Evolutionary conservation across 2,888 invertebrate genomes (phyloP), one percentile per base, ranked within the genome.

Genomic region (Cataglyphis livida): DNA sequence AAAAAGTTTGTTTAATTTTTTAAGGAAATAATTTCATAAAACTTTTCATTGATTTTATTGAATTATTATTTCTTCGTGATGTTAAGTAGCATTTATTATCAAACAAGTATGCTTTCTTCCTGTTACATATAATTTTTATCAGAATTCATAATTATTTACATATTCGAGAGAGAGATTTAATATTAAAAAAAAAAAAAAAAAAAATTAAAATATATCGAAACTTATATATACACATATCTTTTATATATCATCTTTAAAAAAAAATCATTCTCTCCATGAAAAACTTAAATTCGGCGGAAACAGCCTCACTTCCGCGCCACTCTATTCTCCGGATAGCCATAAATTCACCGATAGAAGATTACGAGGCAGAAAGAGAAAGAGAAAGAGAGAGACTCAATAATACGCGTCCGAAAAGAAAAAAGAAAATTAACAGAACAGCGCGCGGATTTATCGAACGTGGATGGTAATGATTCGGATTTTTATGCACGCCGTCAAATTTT

Each of bases 341-440:
- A 81, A 81, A 75, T 73, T 74, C 28, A 5, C 51, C 75, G 74
- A 62, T 73, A 73, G 28, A 74, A 38, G 38, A n/a, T 81, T 62
- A 48, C 51, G 75, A 48, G 25, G 35, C 28, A 51, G 6, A 9
- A n/a, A 51, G 7, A n/a, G n/a, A 51, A 9, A 51, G 4, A 48
- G 48, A 48, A 28, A 51, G 41, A 41, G 41, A n/a, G 38, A 57
- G 57, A n/a, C 35, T 38, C 28, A 76, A 62, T 35, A 76, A 62
- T 35, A 59, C 51, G 35, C 15, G 21, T n/a, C 25, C 15, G 48
- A 6, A 64, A 9, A 32, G 68, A 65, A 25, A 64, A 35, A 12
- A 15, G 28, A n/a, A 59, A 44, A 57, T 12, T 10, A 25, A n/a
- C 51, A n/a, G 44, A 62, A 38, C 38, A 51, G 15, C 15, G 7